phyloP scores from a whole-genome alignment of 2,113 vertebrate species.

The Pachypanchax playfairii region DNA sequence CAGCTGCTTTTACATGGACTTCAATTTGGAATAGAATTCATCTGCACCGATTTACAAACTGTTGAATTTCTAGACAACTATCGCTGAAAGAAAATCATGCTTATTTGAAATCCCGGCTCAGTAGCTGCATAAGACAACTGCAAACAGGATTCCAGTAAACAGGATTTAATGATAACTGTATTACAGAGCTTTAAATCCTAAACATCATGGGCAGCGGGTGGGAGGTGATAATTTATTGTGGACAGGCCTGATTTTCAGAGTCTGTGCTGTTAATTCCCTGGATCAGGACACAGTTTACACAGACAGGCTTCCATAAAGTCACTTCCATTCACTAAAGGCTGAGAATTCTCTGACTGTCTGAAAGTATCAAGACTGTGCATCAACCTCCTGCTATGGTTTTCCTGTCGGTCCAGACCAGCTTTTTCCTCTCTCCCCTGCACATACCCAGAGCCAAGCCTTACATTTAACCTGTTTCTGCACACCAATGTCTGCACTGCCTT shows the following conservation, averaged over 20 bases:
- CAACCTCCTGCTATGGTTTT: conserved; percentile 32
- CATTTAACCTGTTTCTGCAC: conserved; percentile 84
- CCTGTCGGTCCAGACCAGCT: conserved; percentile 75
- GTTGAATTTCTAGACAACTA: too few species aligned
- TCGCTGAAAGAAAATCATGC: too few species aligned
- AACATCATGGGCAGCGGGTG: conserved; percentile 46
- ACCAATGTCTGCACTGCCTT: too few species aligned
- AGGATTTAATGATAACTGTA: conserved; percentile 62
- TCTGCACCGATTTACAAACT: conserved; percentile 11
- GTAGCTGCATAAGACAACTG: conserved; percentile 22
- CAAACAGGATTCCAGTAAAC: conserved; percentile 54
- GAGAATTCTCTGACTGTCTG: too few species aligned
- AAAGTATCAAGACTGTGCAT: conserved; percentile 7
- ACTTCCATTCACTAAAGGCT: too few species aligned
- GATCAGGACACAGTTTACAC: conserved; percentile 63
- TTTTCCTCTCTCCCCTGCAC: conserved; percentile 75
- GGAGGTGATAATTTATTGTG: conserved; percentile 62
- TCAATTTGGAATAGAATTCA: conserved; percentile 15
- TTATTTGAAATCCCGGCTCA: conserved; percentile 17
- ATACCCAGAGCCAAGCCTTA: conserved; percentile 79
- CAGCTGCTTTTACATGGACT: conserved; percentile 7
- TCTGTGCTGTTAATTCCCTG: conserved; percentile 68
- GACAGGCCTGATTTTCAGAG: conserved; percentile 70
- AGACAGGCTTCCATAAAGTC: conserved; percentile 22
- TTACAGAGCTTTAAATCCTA: conserved; percentile 66